Conservation (phyloP, 2,888 invertebrate genomes). For the Tachina grossa region DNA sequence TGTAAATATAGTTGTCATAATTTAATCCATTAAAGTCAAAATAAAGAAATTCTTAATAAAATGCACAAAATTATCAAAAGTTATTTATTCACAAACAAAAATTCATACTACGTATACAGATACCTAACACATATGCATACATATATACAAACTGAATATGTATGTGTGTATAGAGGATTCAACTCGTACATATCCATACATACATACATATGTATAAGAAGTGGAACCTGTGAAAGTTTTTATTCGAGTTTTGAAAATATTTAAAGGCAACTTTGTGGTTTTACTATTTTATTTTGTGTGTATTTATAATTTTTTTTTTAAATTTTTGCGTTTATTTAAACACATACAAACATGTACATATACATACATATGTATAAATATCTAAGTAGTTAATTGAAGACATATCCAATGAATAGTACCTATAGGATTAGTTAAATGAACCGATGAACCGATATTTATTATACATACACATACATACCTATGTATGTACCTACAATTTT, state of each 20-base stretch:
- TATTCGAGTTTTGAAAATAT: slow-evolving; percentile 61
- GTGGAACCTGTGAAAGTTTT: slow-evolving; percentile 24
- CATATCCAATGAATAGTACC: neutral
- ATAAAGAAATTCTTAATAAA: slow-evolving; percentile 57
- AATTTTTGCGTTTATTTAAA: slow-evolving; percentile 23
- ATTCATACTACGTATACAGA: slow-evolving; percentile 28
- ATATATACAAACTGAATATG: slow-evolving; percentile 6
- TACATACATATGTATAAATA: neutral
- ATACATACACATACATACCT: too few species aligned
- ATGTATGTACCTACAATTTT: neutral
- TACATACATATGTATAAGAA: slow-evolving; percentile 15
- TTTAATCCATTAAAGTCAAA: slow-evolving; percentile 20
- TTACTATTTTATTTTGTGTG: slow-evolving; percentile 45
- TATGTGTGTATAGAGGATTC: slow-evolving; percentile 15
- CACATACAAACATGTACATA: slow-evolving; percentile 10
- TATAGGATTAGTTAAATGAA: slow-evolving; percentile 23
- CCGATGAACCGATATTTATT: neutral
- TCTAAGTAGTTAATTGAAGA: slow-evolving; percentile 22
- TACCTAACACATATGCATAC: slow-evolving; percentile 5
- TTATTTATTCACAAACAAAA: slow-evolving; percentile 42
- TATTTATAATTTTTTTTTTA: slow-evolving; percentile 37
- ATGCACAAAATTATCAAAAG: slow-evolving; percentile 68
- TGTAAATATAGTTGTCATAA: slow-evolving; percentile 20
- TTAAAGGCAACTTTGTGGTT: slow-evolving; percentile 62
- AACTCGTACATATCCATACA: slow-evolving; percentile 1